Evolutionary conservation across 92 coral and sea anemone species (phyloP), one percentile per base, ranked within the genome.

Genomic region (Zoanthus solanderi): DNA sequence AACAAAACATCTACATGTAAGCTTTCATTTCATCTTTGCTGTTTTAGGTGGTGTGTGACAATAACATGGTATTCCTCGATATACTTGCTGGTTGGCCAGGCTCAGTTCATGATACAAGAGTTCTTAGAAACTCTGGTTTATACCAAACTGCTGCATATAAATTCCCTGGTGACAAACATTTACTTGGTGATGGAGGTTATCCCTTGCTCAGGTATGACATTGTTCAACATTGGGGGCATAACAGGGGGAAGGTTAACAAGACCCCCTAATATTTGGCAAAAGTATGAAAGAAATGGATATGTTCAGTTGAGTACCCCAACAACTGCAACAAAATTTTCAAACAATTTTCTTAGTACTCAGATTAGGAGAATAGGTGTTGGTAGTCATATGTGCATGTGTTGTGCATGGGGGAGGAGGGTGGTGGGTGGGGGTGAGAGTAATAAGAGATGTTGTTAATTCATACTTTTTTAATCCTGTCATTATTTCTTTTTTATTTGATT

Each of bases 81-180:
- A 71, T 88, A 68, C 66, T 91, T 9, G 91, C 91, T 31, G 91
- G 94, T 23, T 84, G 94, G 94, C 94, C 94, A 72, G 94, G 94
- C 28, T 91, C 91, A 72, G 91, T 88, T 5, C 94, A 91, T 57
- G 93, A 91, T 75, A 57, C 88, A 46, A 83, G 91, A 78, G 86
- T 91, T 29, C 53, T 91, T 18, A 73, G 89, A 50, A 91, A 88
- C 84, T 91, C 94, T 18, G 71, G 66, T 23, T 78, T 92, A 16
- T 88, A 53, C 77, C 67, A 31, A 7, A 61, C 84, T 12, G 87
- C 92, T 18, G 90, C 58, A 30, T 72, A 84, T 42, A 92, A 84
- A 44, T 88, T 92, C 74, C 87, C 89, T n/a, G 84, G 84, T 50
- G 87, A 92, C 80, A 78, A 82, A 17, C 92, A 92, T 78, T 47